Evolutionary conservation across 2,888 invertebrate species (phyloP).

Genomic region (Tupiocoris notatus): DNA sequence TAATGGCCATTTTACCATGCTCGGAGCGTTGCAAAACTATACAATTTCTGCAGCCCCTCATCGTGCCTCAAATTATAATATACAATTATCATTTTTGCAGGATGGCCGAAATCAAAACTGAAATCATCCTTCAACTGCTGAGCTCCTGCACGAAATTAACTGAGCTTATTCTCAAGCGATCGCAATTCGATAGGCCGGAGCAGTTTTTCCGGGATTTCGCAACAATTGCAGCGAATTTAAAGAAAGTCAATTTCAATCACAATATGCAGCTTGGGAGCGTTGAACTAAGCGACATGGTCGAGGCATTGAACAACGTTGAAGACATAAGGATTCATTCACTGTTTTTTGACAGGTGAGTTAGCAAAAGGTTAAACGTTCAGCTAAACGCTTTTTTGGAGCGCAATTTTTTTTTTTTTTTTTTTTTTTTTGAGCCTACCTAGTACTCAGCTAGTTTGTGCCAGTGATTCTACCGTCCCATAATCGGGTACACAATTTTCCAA

Average conservation of each 20-base stretch:
- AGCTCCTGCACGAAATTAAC: conserved; percentile 20
- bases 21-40: too few species aligned
- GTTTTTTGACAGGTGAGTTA: conserved; percentile 38
- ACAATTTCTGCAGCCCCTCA: too few species aligned
- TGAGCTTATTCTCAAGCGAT: conserved; percentile 37
- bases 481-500: too few species aligned
- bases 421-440: too few species aligned
- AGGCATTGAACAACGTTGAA: conserved; percentile 12
- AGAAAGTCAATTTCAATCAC: conserved; percentile 43
- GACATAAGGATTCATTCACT: conserved; percentile 44
- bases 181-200: conserved; percentile 36
- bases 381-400: too few species aligned
- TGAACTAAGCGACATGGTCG: conserved; percentile 31
- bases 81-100: too few species aligned
- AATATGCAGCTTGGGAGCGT: conserved; percentile 40
- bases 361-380: too few species aligned
- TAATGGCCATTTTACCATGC: too few species aligned
- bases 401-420: too few species aligned
- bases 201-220: conserved; percentile 37
- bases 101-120: conserved; percentile 16
- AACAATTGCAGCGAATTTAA: neutral
- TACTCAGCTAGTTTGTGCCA: too few species aligned
- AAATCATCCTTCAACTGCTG: neutral
- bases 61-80: too few species aligned
- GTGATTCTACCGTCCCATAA: too few species aligned